These are phyloP conservation scores for Vultur gryphus DNA, from an alignment of 2,797 vertebrate species.

Conservation along the genomic window DNA sequence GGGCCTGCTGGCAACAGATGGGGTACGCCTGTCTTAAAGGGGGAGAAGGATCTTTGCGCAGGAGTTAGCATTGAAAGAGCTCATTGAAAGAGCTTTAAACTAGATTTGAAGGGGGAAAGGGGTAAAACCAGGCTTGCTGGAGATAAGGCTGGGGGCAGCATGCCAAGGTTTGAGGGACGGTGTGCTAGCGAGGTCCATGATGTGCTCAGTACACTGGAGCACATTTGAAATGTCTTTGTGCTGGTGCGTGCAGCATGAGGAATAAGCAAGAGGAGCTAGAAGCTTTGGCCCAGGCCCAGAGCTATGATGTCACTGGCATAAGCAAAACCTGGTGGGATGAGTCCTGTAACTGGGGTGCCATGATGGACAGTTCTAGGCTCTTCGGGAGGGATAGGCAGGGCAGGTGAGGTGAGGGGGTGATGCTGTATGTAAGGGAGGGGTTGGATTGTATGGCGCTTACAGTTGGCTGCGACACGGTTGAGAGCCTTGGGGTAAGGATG, in stretches of 20 bases:
- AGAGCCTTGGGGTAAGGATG: not conserved
- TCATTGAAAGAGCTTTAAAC: not conserved
- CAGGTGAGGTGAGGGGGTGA: accelerated
- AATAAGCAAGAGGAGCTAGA: not conserved
- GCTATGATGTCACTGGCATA: not conserved
- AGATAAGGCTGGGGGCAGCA: not conserved
- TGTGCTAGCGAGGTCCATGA: not conserved
- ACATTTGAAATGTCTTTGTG: not conserved
- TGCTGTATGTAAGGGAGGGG: not conserved
- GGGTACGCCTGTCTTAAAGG: not conserved
- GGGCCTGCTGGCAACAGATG: not conserved
- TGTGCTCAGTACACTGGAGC: not conserved
- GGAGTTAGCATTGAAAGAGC: not conserved
- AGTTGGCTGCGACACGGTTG: not conserved
- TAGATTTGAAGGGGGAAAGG: not conserved
- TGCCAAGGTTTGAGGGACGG: not conserved
- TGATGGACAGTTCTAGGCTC: not conserved
- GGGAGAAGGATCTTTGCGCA: not conserved
- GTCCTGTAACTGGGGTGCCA: not conserved
- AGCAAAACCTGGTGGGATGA: not conserved
- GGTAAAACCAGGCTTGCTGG: not conserved
- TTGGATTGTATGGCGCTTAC: not conserved
- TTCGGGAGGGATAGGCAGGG: not conserved
- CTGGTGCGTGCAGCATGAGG: not conserved
- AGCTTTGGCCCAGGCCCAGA: not conserved